phyloP scores from a whole-genome alignment of 23 tunicate species.

The Ciona savignyi region DNA sequence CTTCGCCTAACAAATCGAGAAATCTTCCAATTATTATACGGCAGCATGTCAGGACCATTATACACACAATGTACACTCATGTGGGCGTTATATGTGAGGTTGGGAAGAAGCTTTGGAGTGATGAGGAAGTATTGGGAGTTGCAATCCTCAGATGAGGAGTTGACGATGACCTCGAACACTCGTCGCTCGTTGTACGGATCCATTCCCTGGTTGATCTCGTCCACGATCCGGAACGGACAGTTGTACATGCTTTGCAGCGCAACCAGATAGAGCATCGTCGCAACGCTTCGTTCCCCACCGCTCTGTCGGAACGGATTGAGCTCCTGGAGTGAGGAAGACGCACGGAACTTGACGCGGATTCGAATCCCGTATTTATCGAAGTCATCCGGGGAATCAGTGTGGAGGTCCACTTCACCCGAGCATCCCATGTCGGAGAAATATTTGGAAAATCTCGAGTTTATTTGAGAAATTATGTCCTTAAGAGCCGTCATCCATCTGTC shows the following conservation, averaged over 20 bases:
- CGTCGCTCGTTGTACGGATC: constrained; percentile 81
- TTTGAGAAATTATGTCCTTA: constrained; percentile 28
- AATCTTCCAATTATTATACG: constrained; percentile 42
- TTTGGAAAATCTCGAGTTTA: constrained; percentile 58
- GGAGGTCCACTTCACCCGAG: constrained; percentile 82
- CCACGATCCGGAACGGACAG: constrained; percentile 88
- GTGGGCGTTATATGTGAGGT: constrained; percentile 61
- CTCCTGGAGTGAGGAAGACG: constrained; percentile 47
- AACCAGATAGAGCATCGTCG: constrained; percentile 91
- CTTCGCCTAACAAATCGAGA: constrained; percentile 41
- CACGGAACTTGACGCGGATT: constrained; percentile 82
- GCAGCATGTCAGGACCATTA: constrained; percentile 74
- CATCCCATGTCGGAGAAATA: constrained; percentile 85
- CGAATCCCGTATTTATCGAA: constrained; percentile 87
- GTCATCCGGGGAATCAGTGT: constrained; percentile 66
- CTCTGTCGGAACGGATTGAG: constrained; percentile 78
- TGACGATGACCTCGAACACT: constrained; percentile 83
- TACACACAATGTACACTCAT: constrained; percentile 77
- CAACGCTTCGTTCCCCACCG: constrained; percentile 93
- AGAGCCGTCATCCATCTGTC: constrained; percentile 55
- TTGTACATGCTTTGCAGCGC: constrained; percentile 70
- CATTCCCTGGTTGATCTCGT: constrained; percentile 96
- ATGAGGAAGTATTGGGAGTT: constrained; percentile 78
- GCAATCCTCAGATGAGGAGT: constrained; percentile 42
- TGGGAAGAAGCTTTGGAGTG: constrained; percentile 79